These are phyloP conservation scores for Chirona hameri DNA, from an alignment of 2,888 invertebrate genomes.

Conservation along the genomic window DNA sequence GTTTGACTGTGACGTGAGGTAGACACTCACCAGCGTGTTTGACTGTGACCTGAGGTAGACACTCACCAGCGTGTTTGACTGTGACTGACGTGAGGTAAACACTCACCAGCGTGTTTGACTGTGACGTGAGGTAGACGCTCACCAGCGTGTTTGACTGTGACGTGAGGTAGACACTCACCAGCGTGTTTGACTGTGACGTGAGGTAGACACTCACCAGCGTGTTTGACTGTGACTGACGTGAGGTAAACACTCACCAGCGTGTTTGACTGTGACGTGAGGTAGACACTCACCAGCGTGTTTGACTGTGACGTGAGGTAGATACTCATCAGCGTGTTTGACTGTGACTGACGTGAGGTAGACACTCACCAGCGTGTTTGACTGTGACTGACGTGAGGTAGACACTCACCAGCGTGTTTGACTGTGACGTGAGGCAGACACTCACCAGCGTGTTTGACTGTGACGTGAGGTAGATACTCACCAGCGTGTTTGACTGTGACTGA, in stretches of 20 bases:
- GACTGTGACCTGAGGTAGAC: too few relatives aligned
- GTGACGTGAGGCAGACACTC: neutral
- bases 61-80: neutral
- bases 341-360: too few relatives aligned
- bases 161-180: neutral
- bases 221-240: too few relatives aligned
- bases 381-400: too few relatives aligned
- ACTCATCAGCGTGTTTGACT: neutral
- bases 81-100: too few relatives aligned
- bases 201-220: neutral
- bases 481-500: too few relatives aligned
- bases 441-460: neutral
- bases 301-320: too few relatives aligned
- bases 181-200: too few relatives aligned
- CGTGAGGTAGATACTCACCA: neutral
- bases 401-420: neutral
- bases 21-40: neutral
- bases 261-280: too few relatives aligned
- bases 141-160: neutral
- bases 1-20: too few relatives aligned
- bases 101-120: neutral
- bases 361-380: neutral
- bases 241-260: neutral
- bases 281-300: neutral
- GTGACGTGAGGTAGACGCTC: neutral